Percentiles rank a stretch among this genome's conserved stretches.
Evolutionary conservation across 2,797 vertebrate species (phyloP).

Genomic region (Psittacula derbiana): DNA sequence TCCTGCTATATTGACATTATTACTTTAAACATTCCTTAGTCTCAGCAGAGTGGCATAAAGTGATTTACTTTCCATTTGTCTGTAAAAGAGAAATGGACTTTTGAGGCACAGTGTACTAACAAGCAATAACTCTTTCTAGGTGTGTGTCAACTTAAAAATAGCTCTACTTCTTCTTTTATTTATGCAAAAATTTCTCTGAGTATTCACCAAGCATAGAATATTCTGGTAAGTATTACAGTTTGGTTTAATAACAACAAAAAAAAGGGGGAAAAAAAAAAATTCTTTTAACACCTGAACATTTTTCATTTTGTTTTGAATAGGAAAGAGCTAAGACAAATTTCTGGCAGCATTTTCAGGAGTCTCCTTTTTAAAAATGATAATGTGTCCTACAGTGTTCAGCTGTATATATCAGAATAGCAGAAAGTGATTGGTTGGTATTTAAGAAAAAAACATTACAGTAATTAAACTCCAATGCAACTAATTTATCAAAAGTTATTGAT

Average conservation of each 20-base stretch:
- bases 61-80: slow-evolving; percentile 49
- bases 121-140: neutral
- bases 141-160: neutral
- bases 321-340: neutral
- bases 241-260: neutral
- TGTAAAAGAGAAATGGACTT: slow-evolving; percentile 51
- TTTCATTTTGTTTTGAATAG: neutral
- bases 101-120: neutral
- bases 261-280: too few relatives aligned
- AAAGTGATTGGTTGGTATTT: neutral
- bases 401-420: neutral
- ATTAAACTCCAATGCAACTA: neutral
- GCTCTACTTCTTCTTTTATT: neutral
- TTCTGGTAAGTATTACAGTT: neutral
- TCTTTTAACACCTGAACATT: neutral
- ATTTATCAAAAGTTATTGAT: neutral
- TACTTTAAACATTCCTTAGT: slow-evolving; percentile 46
- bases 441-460: neutral
- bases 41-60: neutral
- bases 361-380: neutral
- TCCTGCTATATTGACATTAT: neutral
- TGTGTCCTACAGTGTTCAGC: neutral
- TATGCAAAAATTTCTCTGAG: neutral
- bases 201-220: neutral
- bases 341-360: neutral